Percentiles rank a stretch among this genome's conserved stretches.
phyloP scores from a whole-genome alignment of 2,888 invertebrate genomes.

The Apomyelois bistriatella region DNA sequence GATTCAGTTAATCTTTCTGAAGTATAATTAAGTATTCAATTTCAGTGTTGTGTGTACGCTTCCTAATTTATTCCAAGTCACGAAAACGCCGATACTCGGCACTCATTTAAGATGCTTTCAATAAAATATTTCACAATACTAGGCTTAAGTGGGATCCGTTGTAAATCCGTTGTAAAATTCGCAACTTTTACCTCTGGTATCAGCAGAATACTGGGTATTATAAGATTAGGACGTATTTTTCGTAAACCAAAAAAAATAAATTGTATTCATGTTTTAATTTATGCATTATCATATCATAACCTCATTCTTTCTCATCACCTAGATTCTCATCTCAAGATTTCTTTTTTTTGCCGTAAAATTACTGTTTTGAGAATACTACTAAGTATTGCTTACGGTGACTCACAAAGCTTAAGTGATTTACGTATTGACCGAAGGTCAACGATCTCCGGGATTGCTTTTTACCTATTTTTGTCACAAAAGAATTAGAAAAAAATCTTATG shows the following conservation, averaged over 20 bases:
- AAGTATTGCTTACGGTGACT: conserved; percentile 11
- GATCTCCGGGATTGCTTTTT: not conserved
- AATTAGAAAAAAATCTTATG: not conserved
- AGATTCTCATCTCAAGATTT: no score
- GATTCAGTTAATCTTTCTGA: not conserved
- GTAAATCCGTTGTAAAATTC: no score
- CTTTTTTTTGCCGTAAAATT: no score
- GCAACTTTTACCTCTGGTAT: no score
- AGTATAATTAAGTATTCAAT: not conserved
- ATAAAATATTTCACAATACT: not conserved
- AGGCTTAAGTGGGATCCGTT: not conserved
- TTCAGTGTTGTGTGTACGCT: not conserved
- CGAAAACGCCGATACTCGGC: conserved; percentile 17
- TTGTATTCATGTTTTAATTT: no score
- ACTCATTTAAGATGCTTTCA: not conserved
- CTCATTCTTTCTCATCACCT: no score
- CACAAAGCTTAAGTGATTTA: conserved; percentile 1
- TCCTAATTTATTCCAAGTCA: conserved; percentile 28
- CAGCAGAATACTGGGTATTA: no score
- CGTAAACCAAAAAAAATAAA: no score
- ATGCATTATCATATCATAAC: no score
- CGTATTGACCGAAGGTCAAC: not conserved
- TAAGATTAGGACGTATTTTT: no score
- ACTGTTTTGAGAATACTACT: no score
- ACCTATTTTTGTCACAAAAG: not conserved